Evolutionary conservation across 2,113 vertebrate genomes (phyloP), one percentile per base, ranked within the genome.

Genomic region (Cephalopholis sonnerati): DNA sequence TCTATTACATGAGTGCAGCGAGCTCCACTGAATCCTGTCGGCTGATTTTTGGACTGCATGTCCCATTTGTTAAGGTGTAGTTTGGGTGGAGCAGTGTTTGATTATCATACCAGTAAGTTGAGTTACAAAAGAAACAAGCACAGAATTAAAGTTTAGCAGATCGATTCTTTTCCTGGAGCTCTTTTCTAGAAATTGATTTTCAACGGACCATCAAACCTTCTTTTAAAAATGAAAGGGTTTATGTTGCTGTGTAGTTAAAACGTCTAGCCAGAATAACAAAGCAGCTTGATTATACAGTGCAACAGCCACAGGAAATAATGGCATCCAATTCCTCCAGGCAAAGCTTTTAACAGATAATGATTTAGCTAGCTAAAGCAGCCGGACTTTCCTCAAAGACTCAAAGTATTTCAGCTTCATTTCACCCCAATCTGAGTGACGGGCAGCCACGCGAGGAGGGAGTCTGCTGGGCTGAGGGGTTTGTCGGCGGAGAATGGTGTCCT

Each of bases 401-500:
- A 69, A 10, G 15, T 11, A 24, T 73, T 77, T 78, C 22, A 75
- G 70, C 44, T 46, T 79, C 22, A 70, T 50, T 24, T 74, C 11
- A 61, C 44, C 4, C 17, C 50, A 7, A 6, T 77, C 29, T 22
- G 58, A 81, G 70, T 29, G 65, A 70, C 48, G 9, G 1, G 62
- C 61, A 41, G 76, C 63, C 27, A n/a, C 8, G 5, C 29, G 3
- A 62, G 44, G 61, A 64, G 16, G 39, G 66, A 64, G 66, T 29
- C 54, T 32, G 36, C 39, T 15, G 71, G 81, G 63, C 55, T 16
- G 44, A n/a, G 39, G 46, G 69, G 65, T 48, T 63, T 25, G 74
- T 72, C 61, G 65, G 51, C 76, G 76, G 59, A 87, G 86, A 90
- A 91, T 61, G 29, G 72, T 2, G 67, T 59, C 73, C 82, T 90